Evolutionary conservation across 1,140 invertebrate genomes (phyloP).

Genomic region (Papilio polyxenes): DNA sequence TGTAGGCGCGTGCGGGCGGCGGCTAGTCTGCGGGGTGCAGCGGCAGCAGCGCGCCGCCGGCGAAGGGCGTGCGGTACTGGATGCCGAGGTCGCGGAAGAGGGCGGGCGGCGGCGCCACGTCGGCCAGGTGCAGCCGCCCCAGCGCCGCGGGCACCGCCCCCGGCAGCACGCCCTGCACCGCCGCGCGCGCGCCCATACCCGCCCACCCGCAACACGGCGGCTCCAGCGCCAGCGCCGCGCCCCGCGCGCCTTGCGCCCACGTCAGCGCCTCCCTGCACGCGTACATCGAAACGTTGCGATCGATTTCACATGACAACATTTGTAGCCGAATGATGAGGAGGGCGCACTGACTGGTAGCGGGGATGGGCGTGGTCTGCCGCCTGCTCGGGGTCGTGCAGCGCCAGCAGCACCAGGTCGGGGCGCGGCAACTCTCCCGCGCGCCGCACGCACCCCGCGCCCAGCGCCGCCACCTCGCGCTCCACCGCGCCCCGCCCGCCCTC

Average conservation of each 20-base stretch:
- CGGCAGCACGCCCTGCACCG: slow-evolving; percentile 87
- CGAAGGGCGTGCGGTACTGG: slow-evolving; percentile 93
- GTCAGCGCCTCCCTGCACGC: slow-evolving; percentile 56
- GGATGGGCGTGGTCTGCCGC: slow-evolving; percentile 78
- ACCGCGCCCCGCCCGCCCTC: slow-evolving; percentile 36
- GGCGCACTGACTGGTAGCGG: slow-evolving; percentile 29
- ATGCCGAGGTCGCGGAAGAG: slow-evolving; percentile 89
- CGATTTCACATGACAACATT: too few relatives aligned
- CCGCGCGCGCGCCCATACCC: slow-evolving; percentile 85
- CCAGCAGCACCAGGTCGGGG: slow-evolving; percentile 90
- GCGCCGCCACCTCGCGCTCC: slow-evolving; percentile 45
- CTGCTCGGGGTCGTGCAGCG: slow-evolving; percentile 88
- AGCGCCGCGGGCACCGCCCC: slow-evolving; percentile 85
- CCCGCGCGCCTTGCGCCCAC: slow-evolving; percentile 87
- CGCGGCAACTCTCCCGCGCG: slow-evolving; percentile 86
- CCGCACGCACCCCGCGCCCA: slow-evolving; percentile 55
- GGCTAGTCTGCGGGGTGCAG: slow-evolving; percentile 83
- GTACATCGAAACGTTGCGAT: not conserved
- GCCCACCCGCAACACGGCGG: slow-evolving; percentile 86
- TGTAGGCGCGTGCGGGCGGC: not conserved
- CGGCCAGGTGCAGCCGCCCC: slow-evolving; percentile 93
- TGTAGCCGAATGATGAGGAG: too few relatives aligned
- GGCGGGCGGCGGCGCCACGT: slow-evolving; percentile 89
- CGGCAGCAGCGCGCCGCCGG: slow-evolving; percentile 92
- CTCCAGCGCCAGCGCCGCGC: slow-evolving; percentile 89